These are phyloP conservation scores for Mesitornis unicolor DNA, from an alignment of 2,113 vertebrate species.

Conservation along the genomic window DNA sequence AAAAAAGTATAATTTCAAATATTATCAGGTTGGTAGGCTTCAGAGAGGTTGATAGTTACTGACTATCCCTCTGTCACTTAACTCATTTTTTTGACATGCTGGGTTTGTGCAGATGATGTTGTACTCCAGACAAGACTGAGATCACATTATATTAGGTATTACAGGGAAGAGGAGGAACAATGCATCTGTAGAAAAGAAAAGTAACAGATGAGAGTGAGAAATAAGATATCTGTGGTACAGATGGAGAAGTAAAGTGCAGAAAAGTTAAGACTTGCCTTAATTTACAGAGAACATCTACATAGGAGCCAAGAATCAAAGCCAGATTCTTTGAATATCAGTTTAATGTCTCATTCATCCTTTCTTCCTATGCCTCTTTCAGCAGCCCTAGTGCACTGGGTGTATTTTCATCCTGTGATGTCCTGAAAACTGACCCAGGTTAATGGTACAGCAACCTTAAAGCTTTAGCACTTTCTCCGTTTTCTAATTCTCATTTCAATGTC, in stretches of 20 bases:
- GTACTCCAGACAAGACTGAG: background rate
- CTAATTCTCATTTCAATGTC: background rate
- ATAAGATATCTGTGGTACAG: background rate
- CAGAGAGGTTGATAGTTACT: background rate
- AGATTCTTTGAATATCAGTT: background rate
- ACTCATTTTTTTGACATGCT: background rate
- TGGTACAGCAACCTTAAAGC: background rate
- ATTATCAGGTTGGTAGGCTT: background rate
- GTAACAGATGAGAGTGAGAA: background rate
- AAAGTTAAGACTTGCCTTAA: background rate
- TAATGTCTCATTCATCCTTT: background rate
- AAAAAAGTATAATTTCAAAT: background rate
- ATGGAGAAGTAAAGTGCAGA: background rate
- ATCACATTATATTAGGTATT: background rate
- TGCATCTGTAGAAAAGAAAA: background rate
- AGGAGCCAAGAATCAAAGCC: background rate
- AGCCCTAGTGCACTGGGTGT: background rate
- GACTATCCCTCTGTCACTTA: background rate
- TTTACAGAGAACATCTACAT: background rate
- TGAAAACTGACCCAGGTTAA: background rate
- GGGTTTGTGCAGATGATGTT: background rate
- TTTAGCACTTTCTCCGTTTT: background rate
- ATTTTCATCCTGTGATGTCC: background rate
- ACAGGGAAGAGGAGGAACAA: background rate
- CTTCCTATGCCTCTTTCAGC: background rate